A percentile compares a stretch with the other conserved stretches of the same genome.
Evolutionary conservation across 2,797 vertebrate genomes (phyloP).

Genomic region (Rhinatrema bivittatum): DNA sequence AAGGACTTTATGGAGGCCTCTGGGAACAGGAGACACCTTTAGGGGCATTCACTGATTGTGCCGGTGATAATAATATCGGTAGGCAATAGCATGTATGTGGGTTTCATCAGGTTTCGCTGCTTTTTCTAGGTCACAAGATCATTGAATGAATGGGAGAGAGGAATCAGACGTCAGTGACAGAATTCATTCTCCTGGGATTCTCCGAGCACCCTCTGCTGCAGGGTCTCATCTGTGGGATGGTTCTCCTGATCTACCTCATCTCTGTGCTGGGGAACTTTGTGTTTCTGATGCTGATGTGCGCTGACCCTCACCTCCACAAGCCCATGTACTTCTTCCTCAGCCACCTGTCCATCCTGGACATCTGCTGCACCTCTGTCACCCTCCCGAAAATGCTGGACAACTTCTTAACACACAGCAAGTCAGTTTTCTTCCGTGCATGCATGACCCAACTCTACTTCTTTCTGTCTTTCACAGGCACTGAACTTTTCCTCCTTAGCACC

Average conservation of each 20-base stretch:
- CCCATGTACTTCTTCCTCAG: constrained; percentile 37
- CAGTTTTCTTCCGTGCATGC: constrained; percentile 33
- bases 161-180: constrained; percentile 28
- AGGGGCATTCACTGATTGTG: too few species aligned
- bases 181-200: constrained; percentile 32
- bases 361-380: constrained; percentile 31
- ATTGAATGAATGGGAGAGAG: too few species aligned
- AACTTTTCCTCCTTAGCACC: constrained; percentile 30
- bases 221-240: constrained; percentile 15
- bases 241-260: constrained; percentile 31
- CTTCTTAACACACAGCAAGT: constrained; percentile 27
- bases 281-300: constrained; percentile 23
- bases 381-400: constrained; percentile 36
- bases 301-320: constrained; percentile 19
- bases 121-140: too few species aligned
- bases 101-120: too few species aligned
- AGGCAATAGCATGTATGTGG: too few species aligned
- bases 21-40: too few species aligned
- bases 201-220: constrained; percentile 24
- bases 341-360: constrained; percentile 33
- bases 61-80: too few species aligned
- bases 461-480: constrained; percentile 36
- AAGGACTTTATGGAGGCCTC: too few species aligned
- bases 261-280: constrained; percentile 19
- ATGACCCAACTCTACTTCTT: constrained; percentile 40